Percentiles rank a stretch among this genome's conserved stretches.
These are phyloP conservation scores for Podilymbus podiceps DNA, from an alignment of 2,113 vertebrate species.

Conservation along the genomic window DNA sequence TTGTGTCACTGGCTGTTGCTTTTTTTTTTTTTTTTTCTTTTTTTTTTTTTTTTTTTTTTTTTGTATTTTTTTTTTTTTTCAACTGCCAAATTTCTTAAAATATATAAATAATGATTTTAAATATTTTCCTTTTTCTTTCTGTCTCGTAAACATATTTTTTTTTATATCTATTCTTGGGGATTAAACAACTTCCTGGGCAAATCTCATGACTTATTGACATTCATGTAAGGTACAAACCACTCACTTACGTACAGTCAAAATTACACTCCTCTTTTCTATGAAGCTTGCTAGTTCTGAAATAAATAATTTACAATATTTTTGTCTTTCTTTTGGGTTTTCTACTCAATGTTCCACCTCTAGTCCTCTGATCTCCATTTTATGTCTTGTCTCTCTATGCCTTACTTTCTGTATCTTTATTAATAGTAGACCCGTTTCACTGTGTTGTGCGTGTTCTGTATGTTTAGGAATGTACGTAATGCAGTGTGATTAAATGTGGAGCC, in stretches of 20 bases:
- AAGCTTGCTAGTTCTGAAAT: background rate
- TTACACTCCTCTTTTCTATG: background rate
- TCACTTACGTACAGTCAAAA: background rate
- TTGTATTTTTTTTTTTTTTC: too few relatives aligned
- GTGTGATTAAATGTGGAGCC: background rate
- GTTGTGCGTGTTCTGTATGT: background rate
- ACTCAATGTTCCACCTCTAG: background rate
- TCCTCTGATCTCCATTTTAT: background rate
- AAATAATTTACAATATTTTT: background rate
- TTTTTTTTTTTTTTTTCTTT: too few relatives aligned
- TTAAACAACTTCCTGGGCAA: background rate
- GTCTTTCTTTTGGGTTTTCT: background rate
- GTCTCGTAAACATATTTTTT: background rate
- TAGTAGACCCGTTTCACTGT: rapidly evolving
- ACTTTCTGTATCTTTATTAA: background rate
- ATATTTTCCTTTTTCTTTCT: background rate
- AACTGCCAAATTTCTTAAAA: background rate
- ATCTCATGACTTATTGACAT: background rate
- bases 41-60: too few relatives aligned
- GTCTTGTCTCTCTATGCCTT: background rate
- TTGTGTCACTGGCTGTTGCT: background rate
- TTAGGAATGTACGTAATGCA: background rate
- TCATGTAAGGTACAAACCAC: background rate
- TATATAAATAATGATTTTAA: background rate
- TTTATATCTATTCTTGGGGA: background rate